Conservation (phyloP, 2,113 vertebrate genomes). For the Danio rerio region GRCz12tu NC_133179.1:12475501-12476000, state of each 20-base stretch:
- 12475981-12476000: not conserved
- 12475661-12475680: conserved; percentile 41
- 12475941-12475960: conserved; percentile 28
- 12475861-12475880: conserved; percentile 26
- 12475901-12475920: conserved; percentile 22
- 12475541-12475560: not conserved
- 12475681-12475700: conserved; percentile 33
- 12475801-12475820: conserved; percentile 16
- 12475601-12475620: not conserved
- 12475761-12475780: conserved; percentile 8
- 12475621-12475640: conserved; percentile 12
- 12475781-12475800: conserved; percentile 5
- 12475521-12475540: not conserved
- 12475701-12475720: conserved; percentile 43
- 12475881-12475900: conserved; percentile 27
- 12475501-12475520: not conserved
- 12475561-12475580: conserved; percentile 4
- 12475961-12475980: conserved; percentile 38
- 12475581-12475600: not conserved
- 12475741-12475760: conserved; percentile 37
- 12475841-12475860: conserved; percentile 40
- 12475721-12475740: conserved; percentile 20
- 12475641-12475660: conserved; percentile 19
- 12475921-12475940: conserved; percentile 34
- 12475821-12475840: conserved; percentile 27